phyloP scores from a whole-genome alignment of 2,113 vertebrate species.

The Plectropomus leopardus region DNA sequence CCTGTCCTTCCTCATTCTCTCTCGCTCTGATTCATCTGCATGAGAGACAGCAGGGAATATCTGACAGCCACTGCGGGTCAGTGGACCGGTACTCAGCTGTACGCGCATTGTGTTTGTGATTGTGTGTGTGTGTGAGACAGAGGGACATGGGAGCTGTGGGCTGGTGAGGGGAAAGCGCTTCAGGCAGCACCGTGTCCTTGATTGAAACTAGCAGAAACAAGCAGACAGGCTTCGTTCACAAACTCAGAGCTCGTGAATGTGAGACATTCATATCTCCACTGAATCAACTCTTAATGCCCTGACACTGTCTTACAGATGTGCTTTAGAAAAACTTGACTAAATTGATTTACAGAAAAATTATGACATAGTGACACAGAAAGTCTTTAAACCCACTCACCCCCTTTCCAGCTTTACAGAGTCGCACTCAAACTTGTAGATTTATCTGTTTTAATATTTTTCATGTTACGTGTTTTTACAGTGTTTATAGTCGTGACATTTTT shows the following conservation, averaged over 20 bases:
- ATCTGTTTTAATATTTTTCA: no score
- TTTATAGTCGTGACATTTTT: no score
- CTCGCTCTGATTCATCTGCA: constrained; percentile 65
- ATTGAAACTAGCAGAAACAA: constrained; percentile 39
- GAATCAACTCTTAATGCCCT: not conserved
- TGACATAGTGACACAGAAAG: no score
- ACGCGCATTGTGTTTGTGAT: constrained; percentile 14
- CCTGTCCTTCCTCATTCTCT: constrained; percentile 46
- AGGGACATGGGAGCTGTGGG: constrained; percentile 10
- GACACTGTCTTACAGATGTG: not conserved
- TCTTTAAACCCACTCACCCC: no score
- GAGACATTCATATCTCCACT: not conserved
- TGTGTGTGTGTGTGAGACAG: constrained; percentile 16
- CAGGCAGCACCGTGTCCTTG: constrained; percentile 58
- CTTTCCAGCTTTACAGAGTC: no score
- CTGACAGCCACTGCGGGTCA: constrained; percentile 59
- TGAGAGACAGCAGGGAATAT: constrained; percentile 53
- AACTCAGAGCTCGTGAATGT: constrained; percentile 7
- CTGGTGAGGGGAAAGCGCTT: constrained; percentile 5
- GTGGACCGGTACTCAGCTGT: constrained; percentile 27
- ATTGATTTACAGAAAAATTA: not conserved
- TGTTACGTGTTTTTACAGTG: no score
- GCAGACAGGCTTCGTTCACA: not conserved
- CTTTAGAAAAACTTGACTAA: not conserved
- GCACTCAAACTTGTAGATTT: no score